Conservation (phyloP, 2,113 vertebrate genomes). For the Neotoma lepida region DNA sequence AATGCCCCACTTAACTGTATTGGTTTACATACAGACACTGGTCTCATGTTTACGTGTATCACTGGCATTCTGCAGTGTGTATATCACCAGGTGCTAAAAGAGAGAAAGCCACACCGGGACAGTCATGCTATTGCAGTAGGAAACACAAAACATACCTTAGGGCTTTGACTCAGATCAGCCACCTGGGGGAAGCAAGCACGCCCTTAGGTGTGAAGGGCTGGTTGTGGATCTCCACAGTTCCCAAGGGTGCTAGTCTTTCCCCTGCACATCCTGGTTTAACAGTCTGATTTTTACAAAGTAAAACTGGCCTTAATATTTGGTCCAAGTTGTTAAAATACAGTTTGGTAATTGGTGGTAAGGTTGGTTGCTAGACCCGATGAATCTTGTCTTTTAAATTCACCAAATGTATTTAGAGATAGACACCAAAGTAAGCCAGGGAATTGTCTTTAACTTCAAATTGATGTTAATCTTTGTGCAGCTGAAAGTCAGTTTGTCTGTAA, state of each 20-base stretch:
- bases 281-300: slow-evolving; percentile 13
- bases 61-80: neutral
- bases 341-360: neutral
- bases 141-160: neutral
- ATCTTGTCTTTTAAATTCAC: slow-evolving; percentile 24
- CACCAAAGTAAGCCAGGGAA: neutral
- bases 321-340: neutral
- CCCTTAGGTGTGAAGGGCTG: slow-evolving; percentile 9
- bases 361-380: neutral
- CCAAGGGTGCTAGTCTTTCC: neutral
- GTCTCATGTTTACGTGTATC: neutral
- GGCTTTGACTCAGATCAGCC: neutral
- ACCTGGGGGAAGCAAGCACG: neutral
- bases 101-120: neutral
- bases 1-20: neutral
- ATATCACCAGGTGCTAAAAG: neutral
- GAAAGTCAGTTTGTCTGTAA: slow-evolving; percentile 42
- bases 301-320: neutral
- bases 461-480: neutral
- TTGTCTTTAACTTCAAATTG: neutral
- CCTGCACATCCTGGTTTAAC: neutral
- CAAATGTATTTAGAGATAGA: neutral
- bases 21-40: slow-evolving; percentile 48
- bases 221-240: neutral
- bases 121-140: neutral